Percentiles rank a stretch among this genome's conserved stretches.
phyloP scores from a whole-genome alignment of 2,888 invertebrate species.

The Sphaerophoria rueppellii region DNA sequence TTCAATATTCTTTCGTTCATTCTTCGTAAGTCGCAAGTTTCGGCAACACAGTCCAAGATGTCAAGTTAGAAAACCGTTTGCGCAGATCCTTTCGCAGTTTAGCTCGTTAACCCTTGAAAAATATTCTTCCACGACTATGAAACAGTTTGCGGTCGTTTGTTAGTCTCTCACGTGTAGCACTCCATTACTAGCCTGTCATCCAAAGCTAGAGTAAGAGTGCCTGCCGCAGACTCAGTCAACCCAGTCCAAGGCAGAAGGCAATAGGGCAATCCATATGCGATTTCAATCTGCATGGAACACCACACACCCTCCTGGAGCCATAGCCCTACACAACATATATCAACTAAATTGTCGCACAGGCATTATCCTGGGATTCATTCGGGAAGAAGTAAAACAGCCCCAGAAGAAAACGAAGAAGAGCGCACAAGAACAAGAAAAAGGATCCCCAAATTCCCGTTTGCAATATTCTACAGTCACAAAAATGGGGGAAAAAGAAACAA shows the following conservation, averaged over 20 bases:
- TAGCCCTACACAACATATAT: slow-evolving; percentile 12
- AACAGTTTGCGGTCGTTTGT: neutral
- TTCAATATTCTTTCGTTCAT: slow-evolving; percentile 30
- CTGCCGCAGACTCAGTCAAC: slow-evolving; percentile 44
- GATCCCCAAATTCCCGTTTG: neutral
- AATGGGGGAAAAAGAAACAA: slow-evolving; percentile 28
- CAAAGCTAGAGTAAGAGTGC: slow-evolving; percentile 29
- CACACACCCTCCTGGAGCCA: neutral
- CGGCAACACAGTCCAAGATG: neutral
- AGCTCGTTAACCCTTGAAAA: too few relatives aligned
- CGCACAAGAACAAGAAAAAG: neutral
- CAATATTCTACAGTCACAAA: neutral
- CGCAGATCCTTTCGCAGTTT: too few relatives aligned
- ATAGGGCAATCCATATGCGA: slow-evolving; percentile 62
- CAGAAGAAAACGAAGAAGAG: slow-evolving; percentile 22
- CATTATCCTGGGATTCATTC: slow-evolving; percentile 68
- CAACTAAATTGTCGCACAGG: slow-evolving; percentile 68
- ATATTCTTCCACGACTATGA: neutral
- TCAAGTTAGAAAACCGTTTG: neutral
- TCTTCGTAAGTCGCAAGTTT: slow-evolving; percentile 8
- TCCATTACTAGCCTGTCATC: slow-evolving; percentile 60
- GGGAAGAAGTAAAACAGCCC: slow-evolving; percentile 48
- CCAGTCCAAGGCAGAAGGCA: slow-evolving; percentile 28
- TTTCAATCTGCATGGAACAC: slow-evolving; percentile 61
- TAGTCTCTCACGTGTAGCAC: slow-evolving; percentile 21